phyloP scores from a whole-genome alignment of 2,113 vertebrate genomes.

The Neomonachus schauinslandi region DNA sequence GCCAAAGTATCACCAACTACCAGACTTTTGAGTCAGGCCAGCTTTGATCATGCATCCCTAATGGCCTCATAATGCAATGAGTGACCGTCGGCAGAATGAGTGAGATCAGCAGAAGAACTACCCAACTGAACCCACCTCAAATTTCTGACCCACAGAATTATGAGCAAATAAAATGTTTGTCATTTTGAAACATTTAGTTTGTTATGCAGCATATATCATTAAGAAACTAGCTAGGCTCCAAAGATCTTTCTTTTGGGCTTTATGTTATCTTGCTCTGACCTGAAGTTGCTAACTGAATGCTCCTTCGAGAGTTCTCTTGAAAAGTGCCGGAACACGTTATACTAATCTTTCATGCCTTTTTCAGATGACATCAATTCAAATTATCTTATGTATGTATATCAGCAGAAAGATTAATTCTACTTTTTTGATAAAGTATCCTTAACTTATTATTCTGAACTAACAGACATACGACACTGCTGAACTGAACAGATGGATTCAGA shows the following conservation, averaged over 20 bases:
- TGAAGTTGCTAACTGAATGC: conserved; percentile 22
- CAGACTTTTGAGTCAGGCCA: not conserved
- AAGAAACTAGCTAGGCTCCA: conserved; percentile 8
- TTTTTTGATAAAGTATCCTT: not conserved
- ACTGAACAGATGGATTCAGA: not conserved
- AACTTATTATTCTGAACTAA: conserved; percentile 4
- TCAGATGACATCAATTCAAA: not conserved
- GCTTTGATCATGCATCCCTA: not conserved
- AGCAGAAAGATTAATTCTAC: conserved; percentile 35
- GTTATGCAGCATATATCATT: not conserved
- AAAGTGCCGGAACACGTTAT: not conserved
- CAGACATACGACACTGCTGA: not conserved
- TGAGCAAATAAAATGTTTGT: conserved; percentile 13
- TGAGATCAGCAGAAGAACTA: not conserved
- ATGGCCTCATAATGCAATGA: not conserved
- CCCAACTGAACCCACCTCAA: not conserved
- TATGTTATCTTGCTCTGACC: conserved; percentile 5
- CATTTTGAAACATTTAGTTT: not conserved
- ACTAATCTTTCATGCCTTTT: not conserved
- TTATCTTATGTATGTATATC: not conserved
- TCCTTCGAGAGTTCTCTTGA: not conserved
- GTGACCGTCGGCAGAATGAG: not conserved
- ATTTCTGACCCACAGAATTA: conserved; percentile 40
- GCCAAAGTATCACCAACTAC: not conserved
- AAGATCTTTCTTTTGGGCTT: not conserved